These are phyloP conservation scores for Todiramphus saurophagus DNA, from an alignment of 2,113 vertebrate species.

Conservation along the genomic window DNA sequence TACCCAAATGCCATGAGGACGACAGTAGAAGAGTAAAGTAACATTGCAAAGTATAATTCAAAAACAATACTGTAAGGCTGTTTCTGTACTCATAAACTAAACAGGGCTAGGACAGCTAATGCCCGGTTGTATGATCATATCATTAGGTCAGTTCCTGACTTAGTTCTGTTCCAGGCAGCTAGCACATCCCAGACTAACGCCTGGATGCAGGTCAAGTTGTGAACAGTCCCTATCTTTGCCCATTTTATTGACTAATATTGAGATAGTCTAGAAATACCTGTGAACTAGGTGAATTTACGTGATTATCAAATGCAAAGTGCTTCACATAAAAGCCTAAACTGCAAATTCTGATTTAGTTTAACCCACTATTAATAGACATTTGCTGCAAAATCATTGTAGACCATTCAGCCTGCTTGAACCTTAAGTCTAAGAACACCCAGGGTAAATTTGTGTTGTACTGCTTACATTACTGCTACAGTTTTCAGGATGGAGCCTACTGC, in stretches of 20 bases:
- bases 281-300: neutral
- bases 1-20: neutral
- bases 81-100: neutral
- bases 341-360: neutral
- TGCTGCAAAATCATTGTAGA: neutral
- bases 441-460: neutral
- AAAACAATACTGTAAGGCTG: neutral
- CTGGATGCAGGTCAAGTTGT: neutral
- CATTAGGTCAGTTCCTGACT: neutral
- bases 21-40: neutral
- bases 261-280: neutral
- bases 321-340: neutral
- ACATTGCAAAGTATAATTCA: neutral
- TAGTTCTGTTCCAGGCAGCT: neutral
- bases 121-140: rapidly evolving
- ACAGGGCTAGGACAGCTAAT: neutral
- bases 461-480: neutral
- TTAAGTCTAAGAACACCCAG: neutral
- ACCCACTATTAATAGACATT: neutral
- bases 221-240: neutral
- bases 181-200: neutral
- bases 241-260: neutral
- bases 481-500: neutral
- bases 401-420: neutral
- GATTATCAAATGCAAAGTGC: neutral